Evolutionary conservation across 23 tunicate genomes (phyloP), one percentile per base, ranked within the genome.

Genomic region (Styela clava): DNA sequence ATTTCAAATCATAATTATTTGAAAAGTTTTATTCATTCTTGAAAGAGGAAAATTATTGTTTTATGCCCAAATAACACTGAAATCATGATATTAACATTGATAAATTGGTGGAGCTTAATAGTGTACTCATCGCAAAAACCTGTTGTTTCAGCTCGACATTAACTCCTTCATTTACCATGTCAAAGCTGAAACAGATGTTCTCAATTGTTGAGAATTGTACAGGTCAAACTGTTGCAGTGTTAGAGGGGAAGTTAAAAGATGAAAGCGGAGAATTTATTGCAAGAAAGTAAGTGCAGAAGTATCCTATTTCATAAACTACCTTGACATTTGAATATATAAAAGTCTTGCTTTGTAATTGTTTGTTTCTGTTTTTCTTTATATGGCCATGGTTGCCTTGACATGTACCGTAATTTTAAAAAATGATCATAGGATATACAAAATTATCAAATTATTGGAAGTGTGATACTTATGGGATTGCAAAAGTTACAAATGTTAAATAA

Each of bases 131-230:
- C n/a, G n/a, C n/a, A n/a, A n/a, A n/a, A n/a, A n/a, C n/a, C n/a
- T n/a, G n/a, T 44, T 44, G 12, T 71, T 71, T 32, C 34, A 71
- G 77, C 12, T 71, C 37, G 29, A 34, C 77, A 16, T 35, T 71
- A 5, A 28, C 35, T 22, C 77, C 77, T 19, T 19, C 77, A 5
- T 71, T 71, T 34, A 3, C 77, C 12, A 30, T 71, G 7, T 30
- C 37, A 21, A 71, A 71, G 16, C 34, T 71, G 20, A 71, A 71
- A 34, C 77, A 71, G 35, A 71, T 34, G 24, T 71, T 71, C 34
- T 30, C 35, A 71, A 30, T 71, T 21, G 34, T 71, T 34, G 77
- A 71, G 5, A n/a, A 26, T 3, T 71, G 77, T 16, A 2, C 34
- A 3, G 77, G 24, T 35, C 34, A 32, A 71, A 71, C 77, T 71